These are phyloP conservation scores for Eulemur macaco DNA, from an alignment of 2,113 vertebrate genomes.

Conservation along the genomic window DNA sequence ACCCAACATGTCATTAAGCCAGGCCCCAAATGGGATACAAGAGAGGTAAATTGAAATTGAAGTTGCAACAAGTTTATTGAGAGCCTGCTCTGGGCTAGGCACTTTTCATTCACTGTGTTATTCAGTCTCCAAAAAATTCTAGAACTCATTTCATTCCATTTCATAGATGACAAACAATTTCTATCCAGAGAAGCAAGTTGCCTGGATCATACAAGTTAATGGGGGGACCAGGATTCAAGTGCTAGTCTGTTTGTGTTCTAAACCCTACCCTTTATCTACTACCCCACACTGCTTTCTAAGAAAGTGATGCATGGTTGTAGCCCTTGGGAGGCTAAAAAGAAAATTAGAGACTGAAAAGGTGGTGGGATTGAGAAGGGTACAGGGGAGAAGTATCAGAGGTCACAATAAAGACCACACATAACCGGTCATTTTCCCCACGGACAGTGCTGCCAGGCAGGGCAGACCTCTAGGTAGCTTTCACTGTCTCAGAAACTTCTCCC, in stretches of 20 bases:
- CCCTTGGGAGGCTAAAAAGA: conserved; percentile 8
- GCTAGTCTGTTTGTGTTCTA: neutral
- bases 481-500: neutral
- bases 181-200: neutral
- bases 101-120: neutral
- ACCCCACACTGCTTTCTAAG: neutral
- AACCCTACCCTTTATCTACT: neutral
- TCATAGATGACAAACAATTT: neutral
- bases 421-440: neutral
- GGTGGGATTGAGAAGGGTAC: neutral
- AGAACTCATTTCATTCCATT: neutral
- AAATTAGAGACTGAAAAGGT: neutral
- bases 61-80: neutral
- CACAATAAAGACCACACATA: neutral
- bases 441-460: neutral
- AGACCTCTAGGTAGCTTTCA: neutral
- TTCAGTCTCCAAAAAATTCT: neutral
- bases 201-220: neutral
- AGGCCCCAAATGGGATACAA: neutral
- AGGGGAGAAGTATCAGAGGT: neutral
- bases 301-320: neutral
- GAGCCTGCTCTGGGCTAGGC: neutral
- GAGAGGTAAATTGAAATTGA: neutral
- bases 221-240: neutral
- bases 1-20: neutral